Evolutionary conservation across 2,113 vertebrate species (phyloP).

Genomic region (Hippopotamus amphibius): DNA sequence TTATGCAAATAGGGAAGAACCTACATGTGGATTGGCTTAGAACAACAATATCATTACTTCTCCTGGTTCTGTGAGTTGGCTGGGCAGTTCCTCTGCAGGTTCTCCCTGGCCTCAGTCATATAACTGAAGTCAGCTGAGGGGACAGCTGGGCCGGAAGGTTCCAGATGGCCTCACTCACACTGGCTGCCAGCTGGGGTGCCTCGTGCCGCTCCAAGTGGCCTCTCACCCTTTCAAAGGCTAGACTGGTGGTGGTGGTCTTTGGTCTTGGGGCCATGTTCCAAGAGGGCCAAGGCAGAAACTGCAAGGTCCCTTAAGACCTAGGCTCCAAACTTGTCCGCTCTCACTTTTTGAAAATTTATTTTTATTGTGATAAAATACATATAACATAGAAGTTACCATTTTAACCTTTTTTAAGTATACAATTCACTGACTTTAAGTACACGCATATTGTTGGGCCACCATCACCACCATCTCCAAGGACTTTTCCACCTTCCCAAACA

Average conservation of each 20-base stretch:
- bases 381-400: not conserved
- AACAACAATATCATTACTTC: rapidly evolving
- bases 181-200: not conserved
- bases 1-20: no score
- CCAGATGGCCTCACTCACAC: not conserved
- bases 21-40: no score
- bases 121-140: not conserved
- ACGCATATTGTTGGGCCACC: rapidly evolving
- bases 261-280: not conserved
- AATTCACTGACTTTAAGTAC: not conserved
- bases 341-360: not conserved
- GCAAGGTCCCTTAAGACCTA: not conserved
- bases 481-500: not conserved
- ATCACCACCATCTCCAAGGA: not conserved
- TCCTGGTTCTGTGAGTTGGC: not conserved
- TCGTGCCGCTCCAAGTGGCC: not conserved
- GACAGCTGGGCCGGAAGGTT: not conserved
- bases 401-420: not conserved
- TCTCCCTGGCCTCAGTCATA: not conserved
- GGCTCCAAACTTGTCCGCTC: not conserved
- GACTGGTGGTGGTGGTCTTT: not conserved
- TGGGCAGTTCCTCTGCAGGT: rapidly evolving
- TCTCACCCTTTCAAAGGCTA: not conserved
- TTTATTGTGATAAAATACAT: not conserved
- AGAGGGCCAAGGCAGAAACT: not conserved